Conservation (phyloP, 2,797 vertebrate species). For the Aeoliscus strigatus region DNA sequence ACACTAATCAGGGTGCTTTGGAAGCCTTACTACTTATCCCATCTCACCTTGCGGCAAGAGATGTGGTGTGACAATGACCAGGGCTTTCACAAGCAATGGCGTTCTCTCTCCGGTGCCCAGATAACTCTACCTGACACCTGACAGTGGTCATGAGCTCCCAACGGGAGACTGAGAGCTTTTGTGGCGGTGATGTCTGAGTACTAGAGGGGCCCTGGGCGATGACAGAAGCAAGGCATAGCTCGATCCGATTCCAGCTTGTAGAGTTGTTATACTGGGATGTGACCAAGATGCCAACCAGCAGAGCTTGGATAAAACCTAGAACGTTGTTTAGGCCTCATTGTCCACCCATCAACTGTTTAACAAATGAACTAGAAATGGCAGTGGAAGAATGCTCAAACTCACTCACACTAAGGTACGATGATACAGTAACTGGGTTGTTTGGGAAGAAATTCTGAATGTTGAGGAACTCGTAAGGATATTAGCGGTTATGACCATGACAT, state of each 20-base stretch:
- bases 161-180: slow-evolving; percentile 51
- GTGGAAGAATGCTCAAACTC: slow-evolving; percentile 38
- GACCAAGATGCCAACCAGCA: slow-evolving; percentile 19
- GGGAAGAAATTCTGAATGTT: slow-evolving; percentile 21
- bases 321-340: slow-evolving; percentile 27
- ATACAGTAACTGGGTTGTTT: slow-evolving; percentile 7
- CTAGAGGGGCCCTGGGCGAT: slow-evolving; percentile 30
- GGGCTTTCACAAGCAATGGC: slow-evolving; percentile 67
- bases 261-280: slow-evolving; percentile 21
- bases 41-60: slow-evolving; percentile 57
- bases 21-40: slow-evolving; percentile 49
- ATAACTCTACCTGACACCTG: slow-evolving; percentile 73
- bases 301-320: slow-evolving; percentile 26
- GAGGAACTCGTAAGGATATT: slow-evolving; percentile 56
- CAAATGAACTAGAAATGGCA: slow-evolving; percentile 27
- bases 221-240: slow-evolving; percentile 28
- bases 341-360: slow-evolving; percentile 9
- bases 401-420: slow-evolving; percentile 26
- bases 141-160: slow-evolving; percentile 64
- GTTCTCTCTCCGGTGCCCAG: slow-evolving; percentile 35
- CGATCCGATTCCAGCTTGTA: slow-evolving; percentile 38
- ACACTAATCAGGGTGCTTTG: slow-evolving; percentile 58
- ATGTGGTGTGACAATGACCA: slow-evolving; percentile 62
- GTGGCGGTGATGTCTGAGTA: slow-evolving; percentile 43
- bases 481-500: slow-evolving; percentile 39